Percentiles rank a stretch among this genome's conserved stretches.
phyloP scores from a whole-genome alignment of 2,113 vertebrate genomes.

The Rhinogobius similis region DNA sequence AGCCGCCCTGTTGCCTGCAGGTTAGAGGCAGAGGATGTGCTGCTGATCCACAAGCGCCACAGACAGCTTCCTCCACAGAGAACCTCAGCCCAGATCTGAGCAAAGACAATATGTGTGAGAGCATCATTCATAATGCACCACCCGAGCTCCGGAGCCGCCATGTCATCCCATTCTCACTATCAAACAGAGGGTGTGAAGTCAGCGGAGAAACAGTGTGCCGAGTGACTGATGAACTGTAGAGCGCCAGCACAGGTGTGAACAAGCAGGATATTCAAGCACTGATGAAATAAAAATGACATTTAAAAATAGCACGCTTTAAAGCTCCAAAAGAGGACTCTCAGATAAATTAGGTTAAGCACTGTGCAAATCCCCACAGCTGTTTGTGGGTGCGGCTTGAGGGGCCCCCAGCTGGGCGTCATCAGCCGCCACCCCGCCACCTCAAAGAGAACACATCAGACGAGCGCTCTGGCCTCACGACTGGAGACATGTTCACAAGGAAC shows the following conservation, averaged over 20 bases:
- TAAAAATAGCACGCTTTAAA: conserved; percentile 28
- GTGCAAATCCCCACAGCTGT: conserved; percentile 66
- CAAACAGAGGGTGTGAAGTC: conserved; percentile 38
- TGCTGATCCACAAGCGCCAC: conserved; percentile 18
- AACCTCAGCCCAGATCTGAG: conserved; percentile 33
- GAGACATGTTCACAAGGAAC: conserved; percentile 24
- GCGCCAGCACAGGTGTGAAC: conserved; percentile 23
- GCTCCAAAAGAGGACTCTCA: conserved; percentile 35
- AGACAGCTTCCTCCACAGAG: conserved; percentile 50
- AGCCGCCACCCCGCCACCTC: conserved; percentile 58
- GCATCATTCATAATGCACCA: conserved; percentile 53
- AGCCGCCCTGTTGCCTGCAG: conserved; percentile 28
- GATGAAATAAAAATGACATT: conserved; percentile 25
- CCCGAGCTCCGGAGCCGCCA: conserved; percentile 36
- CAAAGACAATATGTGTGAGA: conserved; percentile 30
- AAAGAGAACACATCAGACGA: conserved; percentile 51
- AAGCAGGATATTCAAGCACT: conserved; percentile 14
- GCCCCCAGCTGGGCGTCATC: conserved; percentile 53
- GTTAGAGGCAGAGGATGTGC: conserved; percentile 13
- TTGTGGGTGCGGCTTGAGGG: conserved; percentile 31
- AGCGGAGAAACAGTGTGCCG: conserved; percentile 21
- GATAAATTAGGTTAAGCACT: conserved; percentile 60
- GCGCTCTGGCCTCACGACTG: conserved; percentile 15
- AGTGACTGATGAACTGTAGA: conserved; percentile 27
- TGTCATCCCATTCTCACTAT: conserved; percentile 57